Percentiles rank a stretch among this genome's conserved stretches.
These are phyloP conservation scores for Dusona sp. DNA, from an alignment of 2,888 invertebrate genomes.

Conservation along the genomic window DNA sequence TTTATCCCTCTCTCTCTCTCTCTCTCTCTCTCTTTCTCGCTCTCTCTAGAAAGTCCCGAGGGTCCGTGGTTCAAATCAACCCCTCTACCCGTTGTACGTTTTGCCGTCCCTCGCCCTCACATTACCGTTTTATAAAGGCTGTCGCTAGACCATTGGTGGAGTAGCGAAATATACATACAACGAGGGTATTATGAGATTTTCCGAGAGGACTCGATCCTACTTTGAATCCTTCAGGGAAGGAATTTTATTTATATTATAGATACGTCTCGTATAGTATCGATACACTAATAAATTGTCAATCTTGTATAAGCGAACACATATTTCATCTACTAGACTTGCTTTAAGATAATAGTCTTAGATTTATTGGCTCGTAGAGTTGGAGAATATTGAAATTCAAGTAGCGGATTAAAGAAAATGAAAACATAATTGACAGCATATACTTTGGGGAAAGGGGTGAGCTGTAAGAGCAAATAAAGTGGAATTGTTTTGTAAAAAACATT, in stretches of 20 bases:
- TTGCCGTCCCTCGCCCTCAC: constrained; percentile 9
- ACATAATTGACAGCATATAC: no score
- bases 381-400: no score
- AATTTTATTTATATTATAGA: constrained; percentile 7
- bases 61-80: constrained; percentile 33
- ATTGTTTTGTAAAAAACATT: neutral
- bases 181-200: constrained; percentile 51
- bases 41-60: constrained; percentile 37
- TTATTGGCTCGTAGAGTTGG: no score
- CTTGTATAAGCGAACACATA: neutral
- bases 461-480: no score
- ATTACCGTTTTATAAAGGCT: constrained; percentile 42
- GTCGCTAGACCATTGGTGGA: constrained; percentile 46
- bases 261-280: neutral
- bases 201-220: constrained; percentile 17
- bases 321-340: neutral
- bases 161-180: constrained; percentile 16
- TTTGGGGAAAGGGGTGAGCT: neutral
- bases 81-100: constrained; percentile 19
- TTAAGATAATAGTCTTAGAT: neutral
- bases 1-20: neutral
- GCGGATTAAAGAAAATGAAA: no score
- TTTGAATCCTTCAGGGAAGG: neutral
- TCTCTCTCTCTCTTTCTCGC: no score
- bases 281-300: neutral